Base-by-base conservation (phyloP, 2,888 invertebrate genomes). In the Drosophila putrida region DNA sequence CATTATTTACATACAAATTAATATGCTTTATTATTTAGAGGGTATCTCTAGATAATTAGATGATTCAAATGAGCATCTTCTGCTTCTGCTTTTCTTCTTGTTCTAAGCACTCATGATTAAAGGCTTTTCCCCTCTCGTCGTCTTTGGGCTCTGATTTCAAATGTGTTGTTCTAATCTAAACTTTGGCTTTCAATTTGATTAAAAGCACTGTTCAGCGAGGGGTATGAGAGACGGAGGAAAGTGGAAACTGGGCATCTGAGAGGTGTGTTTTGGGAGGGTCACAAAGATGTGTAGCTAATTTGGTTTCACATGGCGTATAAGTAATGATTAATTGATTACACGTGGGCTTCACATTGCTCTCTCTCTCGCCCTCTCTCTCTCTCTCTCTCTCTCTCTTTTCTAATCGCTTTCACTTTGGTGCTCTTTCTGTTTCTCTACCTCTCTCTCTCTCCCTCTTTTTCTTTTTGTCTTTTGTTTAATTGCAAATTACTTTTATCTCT, bases 291-390 rank as follows among this genome's bases (percentile, higher is more conserved):
- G 58, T 60, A 63, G 59, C 58, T 71, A 71, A 71, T 71, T 71
- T 64, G 50, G 54, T 65, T 70, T 50, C 35, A 70, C 72, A 59
- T 62, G 70, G 44, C 53, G 57, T 59, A 74, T 67, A 51, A 31
- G 66, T 70, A 68, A 70, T 80, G 76, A 82, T 80, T 80, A 75
- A 80, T 80, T 80, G 79, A 75, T 73, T 75, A 67, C 76, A 71
- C 76, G 72, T 82, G 78, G 71, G 53, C 53, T 38, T 6, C 62
- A 33, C 51, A 35, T n/a, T 13, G 6, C 6, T 28, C 35, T 43
- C 27, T 11, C n/a, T n/a, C n/a, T n/a, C n/a, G n/a, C n/a, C n/a
- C n/a, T 36, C 44, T 3, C 33, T 28, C 27, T 10, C 13, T 28
- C 58, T 20, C 25, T 4, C 28, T 5, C 15, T 28, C 1, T 10